Conservation (phyloP, 1,140 invertebrate species). For the Maniola jurtina region DNA sequence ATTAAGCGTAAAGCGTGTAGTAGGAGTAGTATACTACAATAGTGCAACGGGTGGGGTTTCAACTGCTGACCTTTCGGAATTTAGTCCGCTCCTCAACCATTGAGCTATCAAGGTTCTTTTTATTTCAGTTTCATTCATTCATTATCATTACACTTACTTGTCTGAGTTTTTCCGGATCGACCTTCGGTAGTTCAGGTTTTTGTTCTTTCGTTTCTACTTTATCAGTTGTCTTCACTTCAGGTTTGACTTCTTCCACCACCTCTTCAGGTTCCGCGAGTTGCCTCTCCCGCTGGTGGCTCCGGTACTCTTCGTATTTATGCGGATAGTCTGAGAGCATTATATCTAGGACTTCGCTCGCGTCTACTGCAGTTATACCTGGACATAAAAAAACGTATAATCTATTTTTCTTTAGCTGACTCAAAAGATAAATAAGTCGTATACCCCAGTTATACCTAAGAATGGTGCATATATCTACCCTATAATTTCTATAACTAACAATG, state of each 20-base stretch:
- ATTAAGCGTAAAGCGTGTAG: no score
- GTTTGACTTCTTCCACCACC: constrained; percentile 57
- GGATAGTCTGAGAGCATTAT: constrained; percentile 97
- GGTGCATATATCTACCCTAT: no score
- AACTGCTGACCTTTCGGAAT: no score
- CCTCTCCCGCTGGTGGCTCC: constrained; percentile 88
- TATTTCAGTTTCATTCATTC: no score
- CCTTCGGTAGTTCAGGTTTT: constrained; percentile 61
- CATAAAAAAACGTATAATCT: constrained; percentile 1
- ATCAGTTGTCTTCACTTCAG: constrained; percentile 38
- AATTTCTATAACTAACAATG: no score
- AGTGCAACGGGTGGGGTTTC: no score
- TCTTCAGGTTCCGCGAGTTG: constrained; percentile 79
- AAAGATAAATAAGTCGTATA: no score
- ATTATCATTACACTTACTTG: constrained; percentile 43
- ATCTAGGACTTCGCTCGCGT: constrained; percentile 94
- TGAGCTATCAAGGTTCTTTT: background rate
- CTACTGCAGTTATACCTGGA: constrained; percentile 92
- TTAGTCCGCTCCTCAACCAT: no score
- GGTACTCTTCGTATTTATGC: constrained; percentile 96
- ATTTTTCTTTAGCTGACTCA: background rate
- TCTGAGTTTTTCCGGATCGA: constrained; percentile 66
- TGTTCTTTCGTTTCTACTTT: constrained; percentile 50
- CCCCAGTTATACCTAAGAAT: no score
- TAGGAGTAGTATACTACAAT: no score